Percentiles rank a stretch among this genome's conserved stretches.
phyloP scores from a whole-genome alignment of 2,888 invertebrate genomes.

The Yponomeuta plumbellus region DNA sequence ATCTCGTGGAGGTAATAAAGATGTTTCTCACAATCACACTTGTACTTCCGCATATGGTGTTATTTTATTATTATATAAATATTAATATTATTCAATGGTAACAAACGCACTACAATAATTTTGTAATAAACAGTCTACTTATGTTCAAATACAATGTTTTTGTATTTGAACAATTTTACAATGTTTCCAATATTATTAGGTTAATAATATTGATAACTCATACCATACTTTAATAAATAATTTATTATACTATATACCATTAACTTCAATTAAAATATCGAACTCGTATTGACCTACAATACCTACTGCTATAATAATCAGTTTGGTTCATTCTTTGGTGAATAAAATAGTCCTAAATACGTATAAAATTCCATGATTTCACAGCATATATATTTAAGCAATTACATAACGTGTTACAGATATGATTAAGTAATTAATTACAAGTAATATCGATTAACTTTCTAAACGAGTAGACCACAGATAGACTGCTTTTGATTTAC shows the following conservation, averaged over 20 bases:
- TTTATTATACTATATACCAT: background rate
- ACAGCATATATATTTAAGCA: constrained; percentile 4
- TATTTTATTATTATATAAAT: constrained; percentile 11
- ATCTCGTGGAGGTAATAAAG: constrained; percentile 9
- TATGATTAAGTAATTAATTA: background rate
- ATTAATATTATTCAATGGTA: background rate
- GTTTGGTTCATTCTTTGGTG: constrained; percentile 64
- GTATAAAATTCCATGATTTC: constrained; percentile 4
- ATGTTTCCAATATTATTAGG: background rate
- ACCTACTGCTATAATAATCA: constrained; percentile 30
- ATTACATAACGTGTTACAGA: background rate
- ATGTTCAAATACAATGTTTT: background rate
- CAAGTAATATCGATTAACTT: background rate
- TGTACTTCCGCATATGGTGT: constrained; percentile 12
- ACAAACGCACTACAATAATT: background rate
- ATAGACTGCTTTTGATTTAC: constrained; percentile 10
- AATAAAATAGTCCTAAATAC: constrained; percentile 27
- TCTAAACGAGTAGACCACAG: background rate
- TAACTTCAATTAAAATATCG: no score
- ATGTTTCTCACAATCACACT: constrained; percentile 13
- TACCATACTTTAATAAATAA: background rate
- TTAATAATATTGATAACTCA: background rate
- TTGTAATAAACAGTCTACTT: background rate
- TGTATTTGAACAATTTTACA: no score
- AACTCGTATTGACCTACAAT: background rate